These are phyloP conservation scores for Plutomurus gul DNA, from an alignment of 1,140 invertebrate genomes.

Conservation along the genomic window DNA sequence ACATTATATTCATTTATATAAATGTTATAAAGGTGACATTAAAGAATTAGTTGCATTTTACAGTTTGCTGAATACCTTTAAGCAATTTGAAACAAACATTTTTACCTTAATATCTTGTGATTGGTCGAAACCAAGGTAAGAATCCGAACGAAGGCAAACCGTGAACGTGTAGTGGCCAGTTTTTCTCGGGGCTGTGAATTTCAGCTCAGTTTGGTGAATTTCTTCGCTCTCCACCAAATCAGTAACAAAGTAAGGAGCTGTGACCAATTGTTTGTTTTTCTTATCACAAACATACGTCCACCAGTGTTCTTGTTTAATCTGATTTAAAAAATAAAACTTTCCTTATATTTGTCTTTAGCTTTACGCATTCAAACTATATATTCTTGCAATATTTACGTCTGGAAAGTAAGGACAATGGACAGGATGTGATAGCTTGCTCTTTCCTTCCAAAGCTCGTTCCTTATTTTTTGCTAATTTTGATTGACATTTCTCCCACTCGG, in stretches of 20 bases:
- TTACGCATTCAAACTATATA: not conserved
- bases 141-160: conserved; percentile 93
- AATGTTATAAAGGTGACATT: not conserved
- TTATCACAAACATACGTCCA: conserved; percentile 97
- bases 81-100: conserved; percentile 6
- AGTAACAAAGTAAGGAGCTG: conserved; percentile 88
- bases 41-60: not conserved
- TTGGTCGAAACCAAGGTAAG: conserved; percentile 91
- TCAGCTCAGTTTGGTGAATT: conserved; percentile 88
- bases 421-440: conserved; percentile 89
- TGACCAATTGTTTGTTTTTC: conserved; percentile 85
- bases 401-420: conserved; percentile 97
- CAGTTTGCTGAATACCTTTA: too few relatives aligned
- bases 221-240: conserved; percentile 78
- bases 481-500: conserved; percentile 66
- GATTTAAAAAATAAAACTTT: conserved; percentile 46
- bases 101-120: conserved; percentile 83
- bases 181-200: conserved; percentile 93
- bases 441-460: conserved; percentile 86
- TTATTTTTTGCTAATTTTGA: conserved; percentile 64
- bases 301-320: conserved; percentile 98
- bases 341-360: not conserved
- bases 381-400: conserved; percentile 62
- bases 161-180: conserved; percentile 90
- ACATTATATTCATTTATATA: conserved; percentile 41